A percentile compares a stretch with the other conserved stretches of the same genome.
Conservation (phyloP, 2,113 vertebrate genomes). For the Sylvia atricapilla region DNA sequence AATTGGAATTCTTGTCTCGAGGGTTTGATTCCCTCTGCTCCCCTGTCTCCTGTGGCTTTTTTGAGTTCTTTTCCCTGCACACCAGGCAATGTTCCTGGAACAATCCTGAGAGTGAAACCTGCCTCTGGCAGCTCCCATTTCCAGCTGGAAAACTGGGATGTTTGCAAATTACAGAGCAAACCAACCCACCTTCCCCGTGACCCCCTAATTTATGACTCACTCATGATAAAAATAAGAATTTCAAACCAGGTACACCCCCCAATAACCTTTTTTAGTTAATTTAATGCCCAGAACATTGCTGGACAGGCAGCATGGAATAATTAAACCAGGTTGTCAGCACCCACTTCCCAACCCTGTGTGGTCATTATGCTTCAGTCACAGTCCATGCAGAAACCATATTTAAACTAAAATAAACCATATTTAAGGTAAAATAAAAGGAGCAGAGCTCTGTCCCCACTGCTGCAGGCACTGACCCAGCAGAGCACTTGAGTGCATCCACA, state of each 20-base stretch:
- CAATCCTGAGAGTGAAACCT: neutral
- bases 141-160: neutral
- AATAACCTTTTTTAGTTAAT: neutral
- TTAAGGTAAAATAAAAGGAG: neutral
- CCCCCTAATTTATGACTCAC: neutral
- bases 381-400: neutral
- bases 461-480: constrained; percentile 20
- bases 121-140: neutral
- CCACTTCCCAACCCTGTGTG: neutral
- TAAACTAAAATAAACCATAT: neutral
- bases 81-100: neutral
- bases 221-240: neutral
- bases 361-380: neutral
- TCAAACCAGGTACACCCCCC: neutral
- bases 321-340: neutral
- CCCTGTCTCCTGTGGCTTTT: neutral
- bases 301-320: neutral
- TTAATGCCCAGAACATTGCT: neutral
- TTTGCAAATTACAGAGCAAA: neutral
- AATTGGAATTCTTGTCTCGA: neutral
- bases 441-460: neutral
- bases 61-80: neutral
- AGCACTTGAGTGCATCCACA: neutral
- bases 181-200: neutral
- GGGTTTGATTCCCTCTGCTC: neutral